Base-by-base conservation (phyloP, 2,113 vertebrate genomes). In the Sander lucioperca region DNA sequence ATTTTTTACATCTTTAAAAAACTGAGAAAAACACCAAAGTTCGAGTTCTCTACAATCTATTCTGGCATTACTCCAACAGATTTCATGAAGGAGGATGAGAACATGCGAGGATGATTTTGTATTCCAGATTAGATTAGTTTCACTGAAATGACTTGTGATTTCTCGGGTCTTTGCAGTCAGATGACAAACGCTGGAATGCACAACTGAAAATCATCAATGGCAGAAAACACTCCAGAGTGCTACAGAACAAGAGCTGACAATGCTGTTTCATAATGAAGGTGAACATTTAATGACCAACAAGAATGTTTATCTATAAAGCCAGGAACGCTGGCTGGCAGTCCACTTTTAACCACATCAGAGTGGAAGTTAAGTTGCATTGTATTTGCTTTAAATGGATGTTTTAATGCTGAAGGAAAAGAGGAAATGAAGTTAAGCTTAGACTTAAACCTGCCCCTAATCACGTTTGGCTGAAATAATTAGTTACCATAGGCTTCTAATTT, bases 371-470 rank as follows among this genome's bases (percentile, higher is more conserved):
- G 65, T 16, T 78, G 21, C 1, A 70, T 21, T 63, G n/a, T 61
- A 54, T 72, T 57, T 76, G 53, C 33, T 65, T 57, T 66, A 61
- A 61, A 69, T 68, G 10, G 33, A 64, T 58, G 16, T 19, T 74
- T 74, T 77, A 54, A 82, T 70, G 76, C 56, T 80, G 23, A 80
- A 77, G 66, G 50, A 80, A 74, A 77, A 51, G 12, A 77, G 36
- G 23, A 79, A 61, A 66, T 77, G 25, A 72, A 61, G 62, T 59
- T 4, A 0, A 13, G 23, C 36, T 70, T 25, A 25, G 43, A 69
- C 48, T 48, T 64, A 53, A 83, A 85, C 66, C 63, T 72, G 53
- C 53, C 53, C 2, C 45, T 64, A 77, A 87, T 82, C 65, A 82
- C 51, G 30, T 77, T 74, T 77, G 83, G 62, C 25, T 75, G 69